phyloP scores from a whole-genome alignment of 2,113 vertebrate species.

The Polyodon spathula region DNA sequence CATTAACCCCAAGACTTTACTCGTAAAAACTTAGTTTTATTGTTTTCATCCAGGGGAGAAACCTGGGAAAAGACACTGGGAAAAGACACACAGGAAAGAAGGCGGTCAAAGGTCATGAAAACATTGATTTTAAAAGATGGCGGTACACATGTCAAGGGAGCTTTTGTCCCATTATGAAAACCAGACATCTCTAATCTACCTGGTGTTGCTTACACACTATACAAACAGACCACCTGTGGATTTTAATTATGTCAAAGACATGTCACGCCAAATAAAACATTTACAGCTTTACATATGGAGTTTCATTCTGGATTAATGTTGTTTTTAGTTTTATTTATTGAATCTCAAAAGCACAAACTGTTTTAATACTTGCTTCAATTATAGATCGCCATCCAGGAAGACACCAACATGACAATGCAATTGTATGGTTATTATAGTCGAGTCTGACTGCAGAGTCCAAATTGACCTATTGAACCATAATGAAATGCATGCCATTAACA shows the following conservation, averaged over 20 bases:
- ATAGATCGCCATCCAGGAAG: too few species aligned
- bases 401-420: too few species aligned
- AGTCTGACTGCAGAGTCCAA: too few species aligned
- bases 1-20: constrained; percentile 62
- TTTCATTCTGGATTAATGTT: not conserved
- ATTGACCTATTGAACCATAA: too few species aligned
- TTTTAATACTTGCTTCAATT: too few species aligned
- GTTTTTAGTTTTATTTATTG: too few species aligned
- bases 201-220: constrained; percentile 5
- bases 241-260: constrained; percentile 9
- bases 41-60: constrained; percentile 59
- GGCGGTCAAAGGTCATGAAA: constrained; percentile 64
- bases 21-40: constrained; percentile 59
- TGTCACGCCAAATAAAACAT: constrained; percentile 16
- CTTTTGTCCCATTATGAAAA: constrained; percentile 50
- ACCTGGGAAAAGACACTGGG: constrained; percentile 53
- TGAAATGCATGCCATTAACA: too few species aligned
- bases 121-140: constrained; percentile 70
- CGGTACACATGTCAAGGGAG: constrained; percentile 53
- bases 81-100: constrained; percentile 44
- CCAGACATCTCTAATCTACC: constrained; percentile 40
- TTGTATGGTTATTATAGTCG: too few species aligned
- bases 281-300: constrained; percentile 17
- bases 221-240: constrained; percentile 6
- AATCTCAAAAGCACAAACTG: too few species aligned